phyloP scores from a whole-genome alignment of 2,113 vertebrate species.

The Plectropomus leopardus region DNA sequence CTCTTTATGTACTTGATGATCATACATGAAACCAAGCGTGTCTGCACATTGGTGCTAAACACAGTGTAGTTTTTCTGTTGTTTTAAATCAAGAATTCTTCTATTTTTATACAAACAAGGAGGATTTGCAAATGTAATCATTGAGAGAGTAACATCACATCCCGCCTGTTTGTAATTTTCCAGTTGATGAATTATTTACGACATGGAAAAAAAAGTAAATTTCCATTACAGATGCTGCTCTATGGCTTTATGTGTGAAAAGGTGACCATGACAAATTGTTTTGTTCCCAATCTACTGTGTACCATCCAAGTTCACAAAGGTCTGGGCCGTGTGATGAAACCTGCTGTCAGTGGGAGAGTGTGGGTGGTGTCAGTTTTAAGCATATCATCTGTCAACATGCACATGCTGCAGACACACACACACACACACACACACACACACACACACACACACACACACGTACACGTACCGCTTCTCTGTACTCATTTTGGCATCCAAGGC shows the following conservation, averaged over 20 bases:
- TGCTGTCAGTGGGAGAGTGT: conserved; percentile 71
- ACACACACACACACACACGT: conserved; percentile 17
- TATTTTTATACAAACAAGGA: not conserved
- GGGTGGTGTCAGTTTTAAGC: conserved; percentile 75
- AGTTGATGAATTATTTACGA: conserved; percentile 46
- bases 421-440: conserved; percentile 30
- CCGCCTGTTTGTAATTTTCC: not conserved
- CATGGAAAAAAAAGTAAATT: conserved; percentile 51
- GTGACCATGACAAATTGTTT: conserved; percentile 70
- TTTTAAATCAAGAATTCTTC: not conserved
- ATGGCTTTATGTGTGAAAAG: conserved; percentile 49
- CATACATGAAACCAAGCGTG: not conserved
- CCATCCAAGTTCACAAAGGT: conserved; percentile 70
- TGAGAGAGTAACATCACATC: not conserved
- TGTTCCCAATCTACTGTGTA: conserved; percentile 62
- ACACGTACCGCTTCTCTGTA: conserved; percentile 24
- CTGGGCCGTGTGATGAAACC: conserved; percentile 70
- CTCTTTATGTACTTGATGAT: not conserved
- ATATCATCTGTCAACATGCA: conserved; percentile 73
- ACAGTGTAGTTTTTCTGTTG: not conserved
- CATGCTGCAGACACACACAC: conserved; percentile 16
- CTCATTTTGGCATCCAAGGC: conserved; percentile 70
- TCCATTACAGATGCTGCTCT: conserved; percentile 42
- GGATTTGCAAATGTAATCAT: not conserved
- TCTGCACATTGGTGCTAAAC: not conserved